These are phyloP conservation scores for Sitta carolinensis DNA, from an alignment of 2,797 vertebrate genomes.

Conservation along the genomic window DNA sequence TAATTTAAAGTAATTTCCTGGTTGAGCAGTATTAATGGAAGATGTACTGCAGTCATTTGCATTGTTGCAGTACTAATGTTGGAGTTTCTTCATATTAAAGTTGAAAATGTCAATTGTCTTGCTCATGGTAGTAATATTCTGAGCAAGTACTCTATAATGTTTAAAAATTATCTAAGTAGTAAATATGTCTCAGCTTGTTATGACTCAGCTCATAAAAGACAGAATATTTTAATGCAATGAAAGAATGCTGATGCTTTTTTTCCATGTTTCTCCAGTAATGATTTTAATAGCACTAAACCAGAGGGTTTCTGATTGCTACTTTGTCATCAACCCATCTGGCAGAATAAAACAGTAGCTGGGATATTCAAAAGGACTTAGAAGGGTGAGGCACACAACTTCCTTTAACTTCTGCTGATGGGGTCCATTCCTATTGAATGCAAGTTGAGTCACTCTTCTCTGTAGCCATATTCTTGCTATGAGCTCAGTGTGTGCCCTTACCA, in stretches of 20 bases:
- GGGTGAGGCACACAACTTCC: not conserved
- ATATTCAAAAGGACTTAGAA: not conserved
- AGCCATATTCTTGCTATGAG: not conserved
- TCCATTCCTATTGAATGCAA: not conserved
- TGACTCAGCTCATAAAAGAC: slow-evolving; percentile 46
- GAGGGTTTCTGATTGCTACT: slow-evolving; percentile 49
- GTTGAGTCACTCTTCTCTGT: not conserved
- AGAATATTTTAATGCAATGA: slow-evolving; percentile 46
- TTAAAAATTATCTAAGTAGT: slow-evolving; percentile 42
- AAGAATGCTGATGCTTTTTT: slow-evolving; percentile 39
- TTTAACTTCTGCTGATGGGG: not conserved
- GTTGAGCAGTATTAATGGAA: slow-evolving; percentile 29
- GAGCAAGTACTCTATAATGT: slow-evolving; percentile 23
- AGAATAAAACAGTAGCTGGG: not conserved
- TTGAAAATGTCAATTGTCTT: slow-evolving; percentile 49
- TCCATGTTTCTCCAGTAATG: slow-evolving; percentile 31
- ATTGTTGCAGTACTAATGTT: slow-evolving; percentile 12
- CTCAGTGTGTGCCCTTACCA: not conserved
- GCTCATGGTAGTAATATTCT: slow-evolving; percentile 25
- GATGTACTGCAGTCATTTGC: slow-evolving; percentile 18
- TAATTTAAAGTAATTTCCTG: slow-evolving; percentile 48
- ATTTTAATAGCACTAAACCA: slow-evolving; percentile 42
- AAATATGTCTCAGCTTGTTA: slow-evolving; percentile 55
- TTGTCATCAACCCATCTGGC: slow-evolving; percentile 43
- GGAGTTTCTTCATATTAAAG: slow-evolving; percentile 33